These are phyloP conservation scores for Ypsolopha scabrella DNA, from an alignment of 2,888 invertebrate species.

Conservation along the genomic window DNA sequence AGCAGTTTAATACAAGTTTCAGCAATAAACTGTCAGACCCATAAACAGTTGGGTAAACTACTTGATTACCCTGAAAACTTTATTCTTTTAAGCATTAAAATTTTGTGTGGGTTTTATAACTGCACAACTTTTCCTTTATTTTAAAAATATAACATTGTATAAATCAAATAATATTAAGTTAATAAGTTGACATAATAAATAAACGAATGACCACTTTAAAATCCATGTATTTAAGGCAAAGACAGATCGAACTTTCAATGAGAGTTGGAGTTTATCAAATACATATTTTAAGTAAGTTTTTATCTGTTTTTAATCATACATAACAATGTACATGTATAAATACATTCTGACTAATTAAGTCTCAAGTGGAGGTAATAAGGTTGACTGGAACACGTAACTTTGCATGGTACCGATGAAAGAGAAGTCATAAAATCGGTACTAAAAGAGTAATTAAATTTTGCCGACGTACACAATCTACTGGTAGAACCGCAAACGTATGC, in stretches of 20 bases:
- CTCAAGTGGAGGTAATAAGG: slow-evolving; percentile 28
- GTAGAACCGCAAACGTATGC: slow-evolving; percentile 32
- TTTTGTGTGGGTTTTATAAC: neutral
- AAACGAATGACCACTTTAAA: no score
- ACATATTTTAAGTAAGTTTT: no score
- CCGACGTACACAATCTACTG: slow-evolving; percentile 40
- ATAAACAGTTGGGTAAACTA: neutral
- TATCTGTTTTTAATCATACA: no score
- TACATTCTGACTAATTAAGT: neutral
- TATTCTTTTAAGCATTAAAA: neutral
- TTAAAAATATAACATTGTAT: no score
- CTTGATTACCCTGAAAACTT: neutral
- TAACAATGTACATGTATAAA: no score
- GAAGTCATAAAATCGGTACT: slow-evolving; percentile 50
- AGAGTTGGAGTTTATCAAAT: no score
- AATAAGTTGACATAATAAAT: no score
- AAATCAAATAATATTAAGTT: no score
- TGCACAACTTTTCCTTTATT: no score
- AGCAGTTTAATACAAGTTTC: neutral
- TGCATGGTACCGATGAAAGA: slow-evolving; percentile 47
- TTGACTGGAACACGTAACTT: slow-evolving; percentile 51
- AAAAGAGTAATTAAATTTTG: slow-evolving; percentile 59
- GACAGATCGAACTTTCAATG: no score
- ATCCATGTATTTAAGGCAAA: no score
- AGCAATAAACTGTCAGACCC: neutral